These are phyloP conservation scores for Glyphotaelius pellucidus DNA, from an alignment of 2,888 invertebrate species.

Conservation along the genomic window DNA sequence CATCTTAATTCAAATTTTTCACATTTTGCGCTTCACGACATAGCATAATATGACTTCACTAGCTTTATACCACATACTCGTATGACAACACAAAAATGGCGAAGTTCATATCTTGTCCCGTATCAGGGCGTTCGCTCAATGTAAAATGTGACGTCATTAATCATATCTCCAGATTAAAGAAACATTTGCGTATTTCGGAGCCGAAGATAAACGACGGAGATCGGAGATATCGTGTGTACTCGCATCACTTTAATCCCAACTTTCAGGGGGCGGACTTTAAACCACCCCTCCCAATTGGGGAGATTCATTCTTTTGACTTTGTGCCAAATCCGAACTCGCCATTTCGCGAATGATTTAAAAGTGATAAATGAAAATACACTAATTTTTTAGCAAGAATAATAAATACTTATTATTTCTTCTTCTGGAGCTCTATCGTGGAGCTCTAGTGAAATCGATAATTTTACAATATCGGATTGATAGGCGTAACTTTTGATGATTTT, in stretches of 20 bases:
- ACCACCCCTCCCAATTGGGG: background rate
- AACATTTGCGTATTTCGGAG: background rate
- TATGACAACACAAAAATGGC: background rate
- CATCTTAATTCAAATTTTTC: background rate
- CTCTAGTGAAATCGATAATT: too few relatives aligned
- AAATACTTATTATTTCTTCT: background rate
- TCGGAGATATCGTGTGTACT: background rate
- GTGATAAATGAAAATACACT: background rate
- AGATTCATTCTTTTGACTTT: background rate
- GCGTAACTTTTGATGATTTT: too few relatives aligned
- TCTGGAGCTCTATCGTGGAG: too few relatives aligned
- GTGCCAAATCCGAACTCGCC: conserved; percentile 17
- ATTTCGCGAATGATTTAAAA: conserved; percentile 29
- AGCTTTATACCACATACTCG: background rate
- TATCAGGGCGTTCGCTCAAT: background rate
- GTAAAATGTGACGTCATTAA: background rate
- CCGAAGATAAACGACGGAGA: background rate
- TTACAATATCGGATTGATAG: too few relatives aligned
- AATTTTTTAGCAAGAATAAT: background rate
- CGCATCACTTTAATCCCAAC: conserved; percentile 3
- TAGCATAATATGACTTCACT: background rate
- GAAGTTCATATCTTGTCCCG: background rate
- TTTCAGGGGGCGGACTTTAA: conserved; percentile 4
- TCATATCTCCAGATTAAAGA: background rate
- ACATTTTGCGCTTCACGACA: background rate